Conservation (phyloP, 2,888 invertebrate genomes). For the Sminthurides aquaticus region DNA sequence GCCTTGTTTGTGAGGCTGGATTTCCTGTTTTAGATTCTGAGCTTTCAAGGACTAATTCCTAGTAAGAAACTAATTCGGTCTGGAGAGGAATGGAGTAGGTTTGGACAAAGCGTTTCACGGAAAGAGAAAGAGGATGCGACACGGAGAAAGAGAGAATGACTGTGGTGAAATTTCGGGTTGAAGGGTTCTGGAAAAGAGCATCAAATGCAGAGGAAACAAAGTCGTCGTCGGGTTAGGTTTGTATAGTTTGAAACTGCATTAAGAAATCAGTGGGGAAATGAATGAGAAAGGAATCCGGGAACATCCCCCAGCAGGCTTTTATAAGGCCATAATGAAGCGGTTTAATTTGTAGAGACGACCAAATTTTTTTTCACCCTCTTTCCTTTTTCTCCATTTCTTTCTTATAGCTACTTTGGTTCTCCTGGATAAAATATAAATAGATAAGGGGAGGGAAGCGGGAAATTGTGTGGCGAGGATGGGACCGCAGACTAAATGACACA, state of each 20-base stretch:
- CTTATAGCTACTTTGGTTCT: too few relatives aligned
- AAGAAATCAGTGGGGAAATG: conserved; percentile 9
- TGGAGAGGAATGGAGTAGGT: neutral
- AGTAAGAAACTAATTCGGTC: neutral
- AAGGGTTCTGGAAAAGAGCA: neutral
- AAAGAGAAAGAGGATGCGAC: neutral
- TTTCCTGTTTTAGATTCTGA: neutral
- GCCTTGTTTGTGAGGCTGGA: too few relatives aligned
- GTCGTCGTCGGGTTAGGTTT: too few relatives aligned
- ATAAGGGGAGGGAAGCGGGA: too few relatives aligned
- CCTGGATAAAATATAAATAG: too few relatives aligned
- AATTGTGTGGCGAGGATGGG: too few relatives aligned
- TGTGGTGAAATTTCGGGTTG: neutral
- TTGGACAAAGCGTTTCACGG: neutral
- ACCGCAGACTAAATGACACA: too few relatives aligned
- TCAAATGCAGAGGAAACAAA: neutral
- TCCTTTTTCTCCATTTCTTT: conserved; percentile 13
- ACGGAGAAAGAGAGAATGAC: neutral
- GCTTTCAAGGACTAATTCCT: neutral
- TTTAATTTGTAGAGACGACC: conserved; percentile 38
- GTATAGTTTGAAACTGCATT: neutral
- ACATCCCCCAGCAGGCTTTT: conserved; percentile 13
- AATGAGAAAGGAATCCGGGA: neutral
- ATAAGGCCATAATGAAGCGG: conserved; percentile 31
- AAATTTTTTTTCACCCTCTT: conserved; percentile 27